These are phyloP conservation scores for Cheilosia grossa DNA, from an alignment of 2,888 invertebrate genomes.

Conservation along the genomic window DNA sequence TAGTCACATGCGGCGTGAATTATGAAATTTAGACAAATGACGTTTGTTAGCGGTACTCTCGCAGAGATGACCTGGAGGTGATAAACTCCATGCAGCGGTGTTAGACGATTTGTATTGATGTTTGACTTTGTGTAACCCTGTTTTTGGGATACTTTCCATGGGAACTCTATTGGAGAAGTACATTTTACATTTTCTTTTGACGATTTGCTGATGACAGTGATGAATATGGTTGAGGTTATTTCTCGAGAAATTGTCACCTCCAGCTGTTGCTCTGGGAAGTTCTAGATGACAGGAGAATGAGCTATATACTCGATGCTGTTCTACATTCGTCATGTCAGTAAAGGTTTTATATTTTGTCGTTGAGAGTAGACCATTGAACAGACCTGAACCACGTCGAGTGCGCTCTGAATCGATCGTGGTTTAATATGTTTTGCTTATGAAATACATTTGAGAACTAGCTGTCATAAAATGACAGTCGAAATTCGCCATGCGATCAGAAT, in stretches of 20 bases:
- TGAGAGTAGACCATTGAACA: too few species aligned
- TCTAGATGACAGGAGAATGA: too few species aligned
- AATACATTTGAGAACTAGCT: too few species aligned
- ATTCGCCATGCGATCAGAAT: too few species aligned
- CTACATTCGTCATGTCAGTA: too few species aligned
- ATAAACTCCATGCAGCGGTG: slow-evolving; percentile 57
- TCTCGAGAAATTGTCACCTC: background rate
- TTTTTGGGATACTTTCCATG: background rate
- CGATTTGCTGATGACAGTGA: slow-evolving; percentile 9
- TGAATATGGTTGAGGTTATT: background rate
- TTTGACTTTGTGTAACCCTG: slow-evolving; percentile 18
- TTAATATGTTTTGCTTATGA: too few species aligned
- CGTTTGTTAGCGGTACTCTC: slow-evolving; percentile 63
- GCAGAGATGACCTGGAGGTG: slow-evolving; percentile 76
- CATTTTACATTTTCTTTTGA: background rate
- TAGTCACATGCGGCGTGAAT: slow-evolving; percentile 77
- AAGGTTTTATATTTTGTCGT: too few species aligned
- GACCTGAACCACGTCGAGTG: too few species aligned
- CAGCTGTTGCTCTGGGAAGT: background rate
- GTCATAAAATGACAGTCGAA: too few species aligned
- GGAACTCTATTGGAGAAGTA: background rate
- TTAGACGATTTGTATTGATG: slow-evolving; percentile 30
- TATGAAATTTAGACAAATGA: slow-evolving; percentile 81
- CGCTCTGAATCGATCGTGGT: too few species aligned
- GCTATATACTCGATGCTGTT: too few species aligned